Conservation (phyloP, 2,113 vertebrate species). For the Phylloscopus trochiloides region DNA sequence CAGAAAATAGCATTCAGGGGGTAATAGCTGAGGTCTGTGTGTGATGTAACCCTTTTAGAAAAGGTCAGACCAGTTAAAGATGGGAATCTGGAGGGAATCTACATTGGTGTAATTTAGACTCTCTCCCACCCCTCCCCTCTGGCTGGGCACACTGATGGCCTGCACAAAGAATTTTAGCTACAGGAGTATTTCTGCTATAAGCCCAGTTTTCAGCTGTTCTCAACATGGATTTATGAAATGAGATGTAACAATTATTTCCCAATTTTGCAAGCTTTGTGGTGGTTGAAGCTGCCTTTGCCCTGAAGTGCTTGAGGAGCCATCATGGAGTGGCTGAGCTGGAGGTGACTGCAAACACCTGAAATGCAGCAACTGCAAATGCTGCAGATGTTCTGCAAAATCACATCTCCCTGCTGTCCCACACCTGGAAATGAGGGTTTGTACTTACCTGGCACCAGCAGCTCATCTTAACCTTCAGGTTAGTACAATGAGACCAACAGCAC, state of each 20-base stretch:
- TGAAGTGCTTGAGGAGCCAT: not conserved
- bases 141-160: not conserved
- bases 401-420: not conserved
- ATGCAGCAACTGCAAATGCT: not conserved
- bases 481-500: not conserved
- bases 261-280: not conserved
- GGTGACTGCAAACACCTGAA: not conserved
- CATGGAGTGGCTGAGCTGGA: not conserved
- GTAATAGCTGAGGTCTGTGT: slow-evolving; percentile 46
- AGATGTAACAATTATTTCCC: not conserved
- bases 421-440: not conserved
- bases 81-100: slow-evolving; percentile 5
- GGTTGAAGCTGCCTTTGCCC: not conserved
- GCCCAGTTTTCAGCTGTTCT: not conserved
- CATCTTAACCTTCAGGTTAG: not conserved
- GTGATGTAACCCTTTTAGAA: slow-evolving; percentile 43
- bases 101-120: not conserved
- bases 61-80: slow-evolving; percentile 32
- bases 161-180: not conserved
- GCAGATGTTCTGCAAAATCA: not conserved
- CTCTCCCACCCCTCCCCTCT: not conserved
- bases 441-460: not conserved
- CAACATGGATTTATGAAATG: not conserved
- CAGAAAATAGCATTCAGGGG: slow-evolving; percentile 1
- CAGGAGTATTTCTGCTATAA: not conserved